Evolutionary conservation across 1,140 invertebrate genomes (phyloP).

Genomic region (Lasaia peninsularis): DNA sequence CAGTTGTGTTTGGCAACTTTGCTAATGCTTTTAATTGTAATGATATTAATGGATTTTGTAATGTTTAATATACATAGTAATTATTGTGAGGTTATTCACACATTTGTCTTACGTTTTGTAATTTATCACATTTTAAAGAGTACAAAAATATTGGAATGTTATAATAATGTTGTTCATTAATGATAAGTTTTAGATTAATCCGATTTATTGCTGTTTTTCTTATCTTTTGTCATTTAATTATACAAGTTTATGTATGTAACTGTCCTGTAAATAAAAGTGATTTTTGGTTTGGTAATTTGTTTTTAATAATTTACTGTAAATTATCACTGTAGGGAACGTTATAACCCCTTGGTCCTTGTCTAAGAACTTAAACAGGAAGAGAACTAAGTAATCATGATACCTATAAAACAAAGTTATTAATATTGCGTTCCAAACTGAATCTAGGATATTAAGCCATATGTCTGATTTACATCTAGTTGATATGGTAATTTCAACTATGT

Average conservation of each 20-base stretch:
- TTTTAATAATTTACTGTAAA: conserved; percentile 16
- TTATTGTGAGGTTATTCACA: conserved; percentile 62
- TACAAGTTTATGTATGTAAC: conserved; percentile 65
- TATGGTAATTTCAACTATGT: no score
- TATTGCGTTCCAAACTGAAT: no score
- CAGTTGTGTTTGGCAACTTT: conserved; percentile 54
- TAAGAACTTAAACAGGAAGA: no score
- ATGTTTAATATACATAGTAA: conserved; percentile 69
- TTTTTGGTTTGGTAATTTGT: conserved; percentile 65
- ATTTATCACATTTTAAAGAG: conserved; percentile 76
- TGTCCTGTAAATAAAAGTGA: conserved; percentile 72
- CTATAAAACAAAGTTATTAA: no score
- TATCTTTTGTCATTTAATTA: conserved; percentile 64
- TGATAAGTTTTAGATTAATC: conserved; percentile 70
- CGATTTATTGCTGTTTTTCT: conserved; percentile 66
- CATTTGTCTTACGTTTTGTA: conserved; percentile 64
- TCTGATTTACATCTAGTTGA: no score
- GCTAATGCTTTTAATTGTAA: conserved; percentile 59
- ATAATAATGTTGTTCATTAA: conserved; percentile 65
- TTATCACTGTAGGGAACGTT: no score
- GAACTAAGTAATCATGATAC: no score
- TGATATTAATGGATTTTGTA: conserved; percentile 69
- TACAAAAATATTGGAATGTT: conserved; percentile 74
- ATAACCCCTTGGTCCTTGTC: no score
- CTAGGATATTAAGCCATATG: no score